A percentile compares a stretch with the other conserved stretches of the same genome.
These are phyloP conservation scores for Lepidurus arcticus DNA, from an alignment of 1,140 invertebrate genomes.

Conservation along the genomic window DNA sequence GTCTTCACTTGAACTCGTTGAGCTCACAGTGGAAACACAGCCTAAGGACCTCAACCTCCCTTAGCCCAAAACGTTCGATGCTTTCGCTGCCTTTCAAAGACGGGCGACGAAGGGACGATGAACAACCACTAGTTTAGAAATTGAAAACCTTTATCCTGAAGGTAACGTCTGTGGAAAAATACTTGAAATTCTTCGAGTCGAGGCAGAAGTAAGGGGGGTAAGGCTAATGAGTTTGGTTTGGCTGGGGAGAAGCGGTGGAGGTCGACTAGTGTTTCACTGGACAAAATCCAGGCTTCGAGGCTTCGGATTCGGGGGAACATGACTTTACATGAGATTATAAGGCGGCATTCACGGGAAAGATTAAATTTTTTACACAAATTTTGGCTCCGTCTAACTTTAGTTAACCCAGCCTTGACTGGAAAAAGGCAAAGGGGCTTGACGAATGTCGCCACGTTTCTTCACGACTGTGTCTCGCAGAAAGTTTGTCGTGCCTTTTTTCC, in stretches of 20 bases:
- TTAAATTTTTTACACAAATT: not conserved
- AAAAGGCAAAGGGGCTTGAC: not conserved
- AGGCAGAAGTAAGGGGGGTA: not conserved
- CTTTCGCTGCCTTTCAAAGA: not conserved
- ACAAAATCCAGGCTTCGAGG: not conserved
- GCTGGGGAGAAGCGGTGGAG: not conserved
- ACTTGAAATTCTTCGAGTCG: not conserved
- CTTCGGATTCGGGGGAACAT: not conserved
- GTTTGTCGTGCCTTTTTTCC: not conserved
- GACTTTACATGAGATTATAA: not conserved
- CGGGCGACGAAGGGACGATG: not conserved
- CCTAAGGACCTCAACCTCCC: too few relatives aligned
- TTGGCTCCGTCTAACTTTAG: not conserved
- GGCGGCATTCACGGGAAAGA: not conserved
- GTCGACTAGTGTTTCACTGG: not conserved
- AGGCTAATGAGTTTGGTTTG: constrained; percentile 5
- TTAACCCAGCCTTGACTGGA: not conserved
- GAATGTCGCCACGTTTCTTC: not conserved
- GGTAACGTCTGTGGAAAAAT: not conserved
- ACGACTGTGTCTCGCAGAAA: not conserved
- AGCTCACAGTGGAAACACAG: too few relatives aligned
- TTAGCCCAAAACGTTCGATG: not conserved
- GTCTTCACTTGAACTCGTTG: too few relatives aligned
- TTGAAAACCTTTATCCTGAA: constrained; percentile 4
- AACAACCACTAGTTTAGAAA: not conserved